phyloP scores from a whole-genome alignment of 2,797 vertebrate species.

The Psittacula echo region DNA sequence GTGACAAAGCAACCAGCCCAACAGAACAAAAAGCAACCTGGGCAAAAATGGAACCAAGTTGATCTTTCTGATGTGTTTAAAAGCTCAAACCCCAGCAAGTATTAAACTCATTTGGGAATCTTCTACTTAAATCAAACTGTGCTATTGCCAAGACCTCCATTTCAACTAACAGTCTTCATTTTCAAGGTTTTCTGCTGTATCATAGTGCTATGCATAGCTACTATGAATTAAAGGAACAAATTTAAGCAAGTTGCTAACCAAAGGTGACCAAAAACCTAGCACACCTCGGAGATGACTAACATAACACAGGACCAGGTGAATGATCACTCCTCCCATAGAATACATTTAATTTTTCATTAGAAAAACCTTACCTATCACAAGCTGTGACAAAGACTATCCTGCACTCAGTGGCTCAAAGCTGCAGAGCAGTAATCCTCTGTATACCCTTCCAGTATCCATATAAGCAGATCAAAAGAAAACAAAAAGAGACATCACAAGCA shows the following conservation, averaged over 20 bases:
- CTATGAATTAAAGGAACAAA: not conserved
- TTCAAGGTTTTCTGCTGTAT: not conserved
- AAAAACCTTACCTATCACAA: not conserved
- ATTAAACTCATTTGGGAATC: not conserved
- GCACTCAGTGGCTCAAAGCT: not conserved
- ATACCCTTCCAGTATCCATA: fast-evolving
- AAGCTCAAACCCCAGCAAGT: not conserved
- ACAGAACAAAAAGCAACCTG: not conserved
- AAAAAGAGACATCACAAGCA: not conserved
- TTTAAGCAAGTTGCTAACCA: not conserved
- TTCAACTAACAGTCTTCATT: not conserved
- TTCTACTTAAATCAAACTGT: not conserved
- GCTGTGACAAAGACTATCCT: not conserved
- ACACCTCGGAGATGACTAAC: too few species aligned
- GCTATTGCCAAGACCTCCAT: not conserved
- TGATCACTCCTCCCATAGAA: not conserved
- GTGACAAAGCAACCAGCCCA: not conserved
- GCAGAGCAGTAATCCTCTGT: not conserved
- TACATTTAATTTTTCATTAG: not conserved
- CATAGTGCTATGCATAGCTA: not conserved
- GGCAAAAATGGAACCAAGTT: not conserved
- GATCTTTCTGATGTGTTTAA: not conserved
- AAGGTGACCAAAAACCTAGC: not conserved
- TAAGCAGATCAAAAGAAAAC: not conserved
- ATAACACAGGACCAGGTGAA: not conserved